Conservation (phyloP, 1,140 invertebrate genomes). For the Macrosteles quadrilineatus region DNA sequence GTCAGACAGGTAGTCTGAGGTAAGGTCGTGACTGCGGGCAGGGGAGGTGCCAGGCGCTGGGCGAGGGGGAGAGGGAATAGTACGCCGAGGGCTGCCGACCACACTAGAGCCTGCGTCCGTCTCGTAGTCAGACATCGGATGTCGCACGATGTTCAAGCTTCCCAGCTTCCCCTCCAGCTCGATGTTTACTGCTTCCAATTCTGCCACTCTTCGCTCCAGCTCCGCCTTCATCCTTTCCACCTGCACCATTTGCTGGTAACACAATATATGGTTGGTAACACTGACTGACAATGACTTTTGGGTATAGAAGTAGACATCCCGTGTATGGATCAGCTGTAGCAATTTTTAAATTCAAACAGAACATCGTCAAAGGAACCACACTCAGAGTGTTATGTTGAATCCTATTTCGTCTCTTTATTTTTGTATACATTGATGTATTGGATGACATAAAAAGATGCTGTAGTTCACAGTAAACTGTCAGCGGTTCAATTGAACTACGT, state of each 20-base stretch:
- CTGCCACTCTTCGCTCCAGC: conserved; percentile 52
- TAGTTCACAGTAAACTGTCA: too few species aligned
- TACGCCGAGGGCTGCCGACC: not conserved
- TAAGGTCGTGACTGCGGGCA: conserved; percentile 41
- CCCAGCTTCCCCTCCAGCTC: conserved; percentile 51
- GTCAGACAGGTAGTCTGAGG: conserved; percentile 44
- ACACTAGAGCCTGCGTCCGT: conserved; percentile 15
- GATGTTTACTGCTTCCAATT: conserved; percentile 52
- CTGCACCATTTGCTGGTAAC: conserved; percentile 25
- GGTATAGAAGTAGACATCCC: too few species aligned
- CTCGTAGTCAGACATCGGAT: conserved; percentile 33
- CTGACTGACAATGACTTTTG: too few species aligned
- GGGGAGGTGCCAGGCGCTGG: not conserved
- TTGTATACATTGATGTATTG: too few species aligned
- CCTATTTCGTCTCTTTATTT: too few species aligned
- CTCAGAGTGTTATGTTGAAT: too few species aligned
- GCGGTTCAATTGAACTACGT: too few species aligned
- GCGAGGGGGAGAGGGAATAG: conserved; percentile 5
- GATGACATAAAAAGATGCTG: too few species aligned
- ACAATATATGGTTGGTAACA: too few species aligned
- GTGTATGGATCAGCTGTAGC: too few species aligned
- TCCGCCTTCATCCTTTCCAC: conserved; percentile 46
- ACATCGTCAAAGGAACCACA: too few species aligned
- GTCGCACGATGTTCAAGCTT: conserved; percentile 41
- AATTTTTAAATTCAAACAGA: too few species aligned